A percentile compares a stretch with the other conserved stretches of the same genome.
phyloP scores from a whole-genome alignment of 1,140 invertebrate species.

The Andricus grossulariae region DNA sequence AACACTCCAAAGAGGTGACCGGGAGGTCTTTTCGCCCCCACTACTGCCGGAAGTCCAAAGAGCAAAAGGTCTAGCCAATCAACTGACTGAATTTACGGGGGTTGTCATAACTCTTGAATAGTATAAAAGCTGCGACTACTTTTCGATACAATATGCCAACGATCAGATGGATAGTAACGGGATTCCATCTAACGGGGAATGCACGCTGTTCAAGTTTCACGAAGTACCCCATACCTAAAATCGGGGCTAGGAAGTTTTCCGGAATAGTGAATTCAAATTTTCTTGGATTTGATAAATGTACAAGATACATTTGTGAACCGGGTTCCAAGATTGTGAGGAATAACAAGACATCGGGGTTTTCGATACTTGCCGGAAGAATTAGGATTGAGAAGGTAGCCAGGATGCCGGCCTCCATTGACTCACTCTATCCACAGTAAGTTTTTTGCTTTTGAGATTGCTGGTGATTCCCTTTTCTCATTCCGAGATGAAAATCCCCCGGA shows the following conservation, averaged over 20 bases:
- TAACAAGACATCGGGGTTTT: neutral
- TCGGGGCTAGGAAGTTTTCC: constrained; percentile 4
- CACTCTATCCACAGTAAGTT: constrained; percentile 58
- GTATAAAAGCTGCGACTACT: constrained; percentile 49
- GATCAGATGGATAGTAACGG: constrained; percentile 53
- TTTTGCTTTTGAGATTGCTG: neutral
- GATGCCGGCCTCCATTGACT: constrained; percentile 55
- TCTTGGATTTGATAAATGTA: neutral
- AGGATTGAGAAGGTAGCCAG: constrained; percentile 25
- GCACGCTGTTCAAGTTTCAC: constrained; percentile 7
- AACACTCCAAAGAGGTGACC: neutral
- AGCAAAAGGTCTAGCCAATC: constrained; percentile 27
- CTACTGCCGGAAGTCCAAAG: constrained; percentile 36
- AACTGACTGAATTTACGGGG: constrained; percentile 26
- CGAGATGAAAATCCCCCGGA: neutral
- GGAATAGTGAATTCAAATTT: constrained; percentile 5
- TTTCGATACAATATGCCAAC: constrained; percentile 50
- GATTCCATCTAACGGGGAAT: constrained; percentile 7
- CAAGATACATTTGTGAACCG: neutral
- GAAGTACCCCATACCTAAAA: constrained; percentile 17
- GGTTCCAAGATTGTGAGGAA: neutral
- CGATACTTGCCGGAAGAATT: neutral
- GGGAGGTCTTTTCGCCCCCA: neutral
- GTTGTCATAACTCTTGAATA: neutral
- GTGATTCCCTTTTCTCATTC: neutral